Conservation (phyloP, 2,888 invertebrate species). For the Bimastos eiseni region DNA sequence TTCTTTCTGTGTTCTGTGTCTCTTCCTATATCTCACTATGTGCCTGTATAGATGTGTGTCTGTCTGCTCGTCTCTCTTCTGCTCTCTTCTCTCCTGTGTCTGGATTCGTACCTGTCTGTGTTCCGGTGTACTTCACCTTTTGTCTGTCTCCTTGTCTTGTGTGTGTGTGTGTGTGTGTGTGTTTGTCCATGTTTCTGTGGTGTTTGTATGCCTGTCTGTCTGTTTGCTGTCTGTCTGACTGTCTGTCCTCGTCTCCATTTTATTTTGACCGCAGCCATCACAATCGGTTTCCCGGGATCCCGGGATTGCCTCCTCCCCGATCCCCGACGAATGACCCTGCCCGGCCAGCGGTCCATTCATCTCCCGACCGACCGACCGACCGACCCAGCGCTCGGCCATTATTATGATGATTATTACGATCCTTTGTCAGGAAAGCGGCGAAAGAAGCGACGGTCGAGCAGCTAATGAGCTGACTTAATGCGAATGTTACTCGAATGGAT, state of each 20-base stretch:
- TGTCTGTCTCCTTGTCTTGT: not conserved
- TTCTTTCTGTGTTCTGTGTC: too few species aligned
- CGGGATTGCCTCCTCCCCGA: not conserved
- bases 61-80: not conserved
- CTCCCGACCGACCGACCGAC: not conserved
- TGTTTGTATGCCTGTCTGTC: not conserved
- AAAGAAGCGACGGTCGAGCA: not conserved
- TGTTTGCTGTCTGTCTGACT: not conserved
- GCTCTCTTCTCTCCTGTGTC: not conserved
- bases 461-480: conserved; percentile 13
- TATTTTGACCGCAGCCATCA: not conserved
- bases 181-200: not conserved
- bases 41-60: not conserved
- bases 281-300: not conserved
- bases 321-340: not conserved
- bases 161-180: not conserved
- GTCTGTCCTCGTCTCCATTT: not conserved
- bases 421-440: not conserved
- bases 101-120: not conserved
- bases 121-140: not conserved
- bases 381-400: not conserved
- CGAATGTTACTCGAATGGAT: not conserved
- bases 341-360: not conserved
- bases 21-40: too few species aligned
- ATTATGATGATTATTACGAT: not conserved